Base-by-base conservation (phyloP, 2,113 vertebrate species). In the Phaethornis superciliosus region DNA sequence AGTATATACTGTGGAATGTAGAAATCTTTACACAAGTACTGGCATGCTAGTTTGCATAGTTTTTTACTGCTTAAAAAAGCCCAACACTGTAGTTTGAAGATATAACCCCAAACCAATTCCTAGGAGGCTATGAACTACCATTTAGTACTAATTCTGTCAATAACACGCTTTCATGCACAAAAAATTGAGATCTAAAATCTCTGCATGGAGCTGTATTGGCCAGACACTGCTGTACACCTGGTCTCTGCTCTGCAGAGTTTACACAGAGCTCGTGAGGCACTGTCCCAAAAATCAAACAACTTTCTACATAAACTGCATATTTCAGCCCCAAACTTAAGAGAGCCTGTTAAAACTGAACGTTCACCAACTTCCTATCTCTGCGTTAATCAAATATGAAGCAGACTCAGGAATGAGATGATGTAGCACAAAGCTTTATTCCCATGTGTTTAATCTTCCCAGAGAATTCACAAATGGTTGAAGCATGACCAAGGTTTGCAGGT, bases 401-500 rank as follows among this genome's bases (percentile, higher is more conserved):
- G 84, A 62, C 67, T 85, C 59, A 87, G 68, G 89, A 95, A 94
- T 56, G 63, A 94, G 74, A 82, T 85, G 33, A 78, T 55, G 63
- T 47, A 67, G 81, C 55, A 70, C 3, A 62, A 92, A 85, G 42
- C 85, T 89, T 94, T 87, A 94, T 85, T 91, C 81, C 67, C 59
- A 70, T 0, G 0, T 76, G 83, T 87, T 92, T 74, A 32, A 88
- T 85, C 67, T 94, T 72, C 59, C 51, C 35, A 24, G 70, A 70
- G 71, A 92, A 82, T 82, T 89, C 79, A 74, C 59, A 89, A 81
- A 72, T 30, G 51, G 67, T 93, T 93, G 81, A 93, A 89, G 84
- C 78, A 89, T 70, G 67, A 94, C 14, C 67, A 60, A 77, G 68
- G 59, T 63, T 19, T 46, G 59, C 87, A 95, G 95, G 91, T 95